These are phyloP conservation scores for Ascidia mentula DNA, from an alignment of 23 tunicate species.

Conservation along the genomic window DNA sequence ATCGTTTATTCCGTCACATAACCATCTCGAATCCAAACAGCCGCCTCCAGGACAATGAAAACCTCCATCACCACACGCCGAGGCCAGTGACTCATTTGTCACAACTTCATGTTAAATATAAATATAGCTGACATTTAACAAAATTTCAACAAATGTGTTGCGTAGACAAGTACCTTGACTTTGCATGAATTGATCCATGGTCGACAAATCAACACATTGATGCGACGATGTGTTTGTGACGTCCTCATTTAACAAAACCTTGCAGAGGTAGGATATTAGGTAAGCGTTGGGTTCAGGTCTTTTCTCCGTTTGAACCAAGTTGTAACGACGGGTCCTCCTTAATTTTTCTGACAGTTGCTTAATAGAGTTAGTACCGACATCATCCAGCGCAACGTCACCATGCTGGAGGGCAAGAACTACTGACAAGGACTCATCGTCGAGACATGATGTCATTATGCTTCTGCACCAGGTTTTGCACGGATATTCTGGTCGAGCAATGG, in stretches of 20 bases:
- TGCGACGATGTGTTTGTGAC: not conserved
- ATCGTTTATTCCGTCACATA: constrained; percentile 79
- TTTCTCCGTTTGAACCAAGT: not conserved
- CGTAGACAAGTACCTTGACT: not conserved
- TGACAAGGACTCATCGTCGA: not conserved
- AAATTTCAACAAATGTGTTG: too few relatives aligned
- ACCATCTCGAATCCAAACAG: constrained; percentile 73
- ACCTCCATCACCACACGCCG: constrained; percentile 27
- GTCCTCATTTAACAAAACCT: not conserved
- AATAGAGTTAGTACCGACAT: not conserved
- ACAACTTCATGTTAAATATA: not conserved
- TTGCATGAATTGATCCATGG: not conserved
- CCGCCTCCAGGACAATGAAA: constrained; percentile 36
- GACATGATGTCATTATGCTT: constrained; percentile 42
- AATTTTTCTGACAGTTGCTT: not conserved
- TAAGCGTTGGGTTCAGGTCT: not conserved
- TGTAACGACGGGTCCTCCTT: not conserved
- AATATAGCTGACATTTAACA: not conserved
- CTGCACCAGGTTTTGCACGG: constrained; percentile 60
- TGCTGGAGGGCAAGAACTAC: constrained; percentile 5
- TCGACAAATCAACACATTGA: constrained; percentile 12
- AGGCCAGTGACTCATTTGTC: not conserved
- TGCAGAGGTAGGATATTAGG: not conserved
- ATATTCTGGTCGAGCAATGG: not conserved
- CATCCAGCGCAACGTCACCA: constrained; percentile 13